Evolutionary conservation across 2,113 vertebrate genomes (phyloP).

Genomic region (Plecotus auritus): DNA sequence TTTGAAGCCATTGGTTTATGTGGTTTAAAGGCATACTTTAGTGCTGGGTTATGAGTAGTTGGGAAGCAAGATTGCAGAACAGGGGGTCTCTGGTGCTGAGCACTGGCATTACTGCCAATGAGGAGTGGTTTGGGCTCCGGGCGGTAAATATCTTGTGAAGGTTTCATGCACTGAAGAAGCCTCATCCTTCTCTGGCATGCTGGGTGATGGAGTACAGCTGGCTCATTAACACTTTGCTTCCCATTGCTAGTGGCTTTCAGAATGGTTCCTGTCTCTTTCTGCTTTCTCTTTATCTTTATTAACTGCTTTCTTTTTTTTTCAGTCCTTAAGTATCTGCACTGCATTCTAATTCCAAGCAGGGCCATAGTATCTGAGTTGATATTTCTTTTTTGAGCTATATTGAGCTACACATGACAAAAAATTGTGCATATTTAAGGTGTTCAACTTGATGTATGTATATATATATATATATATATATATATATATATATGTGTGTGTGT

Average conservation of each 20-base stretch:
- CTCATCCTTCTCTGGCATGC: neutral
- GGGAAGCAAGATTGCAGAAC: neutral
- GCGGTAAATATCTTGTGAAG: neutral
- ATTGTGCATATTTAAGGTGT: neutral
- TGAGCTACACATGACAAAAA: neutral
- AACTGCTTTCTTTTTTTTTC: neutral
- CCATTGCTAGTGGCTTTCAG: neutral
- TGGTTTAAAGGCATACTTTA: neutral
- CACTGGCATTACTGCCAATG: neutral
- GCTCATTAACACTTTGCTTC: neutral
- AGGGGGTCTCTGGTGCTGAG: neutral
- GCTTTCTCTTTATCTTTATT: neutral
- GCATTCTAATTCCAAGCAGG: neutral
- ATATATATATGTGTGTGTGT: too few species aligned
- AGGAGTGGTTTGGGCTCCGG: neutral
- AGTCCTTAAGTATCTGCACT: neutral
- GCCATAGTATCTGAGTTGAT: neutral
- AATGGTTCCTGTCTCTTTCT: neutral
- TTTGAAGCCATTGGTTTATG: neutral
- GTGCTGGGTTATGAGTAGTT: neutral
- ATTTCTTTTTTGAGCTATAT: neutral
- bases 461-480: fast-evolving
- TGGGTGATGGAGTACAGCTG: neutral
- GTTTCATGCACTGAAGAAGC: neutral
- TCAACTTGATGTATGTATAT: neutral